A percentile compares a stretch with the other conserved stretches of the same genome.
phyloP scores from a whole-genome alignment of 2,797 vertebrate genomes.

The Numenius phaeopus region DNA sequence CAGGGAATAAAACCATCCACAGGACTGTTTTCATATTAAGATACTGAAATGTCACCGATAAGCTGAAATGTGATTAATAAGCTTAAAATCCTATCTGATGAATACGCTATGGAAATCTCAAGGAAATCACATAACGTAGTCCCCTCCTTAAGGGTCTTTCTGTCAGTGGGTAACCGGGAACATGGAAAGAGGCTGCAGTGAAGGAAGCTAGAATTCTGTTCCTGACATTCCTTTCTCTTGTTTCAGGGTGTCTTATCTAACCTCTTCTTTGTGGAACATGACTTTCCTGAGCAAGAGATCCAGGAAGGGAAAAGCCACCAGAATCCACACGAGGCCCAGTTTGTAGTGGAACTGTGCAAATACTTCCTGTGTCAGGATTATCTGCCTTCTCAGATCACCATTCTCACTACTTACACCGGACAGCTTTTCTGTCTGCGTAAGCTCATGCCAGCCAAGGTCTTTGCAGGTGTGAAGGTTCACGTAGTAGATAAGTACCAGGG shows the following conservation, averaged over 20 bases:
- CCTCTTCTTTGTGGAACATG: constrained; percentile 92
- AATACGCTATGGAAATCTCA: not conserved
- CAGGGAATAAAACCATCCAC: not conserved
- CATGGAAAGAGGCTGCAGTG: not conserved
- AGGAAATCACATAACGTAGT: not conserved
- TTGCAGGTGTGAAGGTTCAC: constrained; percentile 90
- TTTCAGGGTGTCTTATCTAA: constrained; percentile 88
- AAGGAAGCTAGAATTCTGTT: not conserved
- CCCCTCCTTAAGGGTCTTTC: not conserved
- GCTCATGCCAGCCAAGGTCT: constrained; percentile 85
- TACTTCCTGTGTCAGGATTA: constrained; percentile 91
- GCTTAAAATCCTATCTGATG: not conserved
- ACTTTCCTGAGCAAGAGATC: constrained; percentile 85
- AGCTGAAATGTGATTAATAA: not conserved
- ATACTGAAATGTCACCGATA: not conserved
- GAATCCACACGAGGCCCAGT: constrained; percentile 89
- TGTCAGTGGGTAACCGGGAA: not conserved
- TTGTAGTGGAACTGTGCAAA: constrained; percentile 89
- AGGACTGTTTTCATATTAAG: not conserved
- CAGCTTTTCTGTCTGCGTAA: constrained; percentile 90
- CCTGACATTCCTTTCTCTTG: not conserved
- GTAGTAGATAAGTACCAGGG: constrained; percentile 98
- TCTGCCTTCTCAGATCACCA: constrained; percentile 91
- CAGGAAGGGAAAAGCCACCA: constrained; percentile 91
- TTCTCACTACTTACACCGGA: constrained; percentile 94